These are phyloP conservation scores for Montipora capricornis DNA, from an alignment of 64 coral and sea anemone species.

Conservation along the genomic window DNA sequence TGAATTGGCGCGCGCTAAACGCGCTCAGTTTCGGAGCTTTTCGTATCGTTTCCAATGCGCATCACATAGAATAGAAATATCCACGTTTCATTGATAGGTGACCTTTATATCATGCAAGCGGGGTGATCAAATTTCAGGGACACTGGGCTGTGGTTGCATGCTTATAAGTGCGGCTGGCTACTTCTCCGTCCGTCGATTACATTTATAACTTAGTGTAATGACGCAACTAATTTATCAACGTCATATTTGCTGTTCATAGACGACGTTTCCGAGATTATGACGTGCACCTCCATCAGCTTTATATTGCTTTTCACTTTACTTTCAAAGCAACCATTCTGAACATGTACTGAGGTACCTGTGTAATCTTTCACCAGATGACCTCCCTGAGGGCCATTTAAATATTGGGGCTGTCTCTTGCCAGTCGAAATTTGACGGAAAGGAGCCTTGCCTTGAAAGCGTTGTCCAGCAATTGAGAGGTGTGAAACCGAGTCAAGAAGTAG, in stretches of 20 bases:
- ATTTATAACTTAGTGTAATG: neutral
- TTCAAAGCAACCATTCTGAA: neutral
- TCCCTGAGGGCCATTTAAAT: neutral
- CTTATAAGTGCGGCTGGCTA: no score
- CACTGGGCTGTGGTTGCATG: no score
- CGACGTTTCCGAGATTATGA: neutral
- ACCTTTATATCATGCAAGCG: no score
- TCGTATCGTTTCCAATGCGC: no score
- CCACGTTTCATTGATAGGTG: no score
- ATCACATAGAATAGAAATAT: no score
- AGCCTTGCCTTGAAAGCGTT: neutral
- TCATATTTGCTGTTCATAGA: neutral
- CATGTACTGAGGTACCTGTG: neutral
- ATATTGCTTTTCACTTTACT: neutral
- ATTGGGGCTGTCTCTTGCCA: neutral
- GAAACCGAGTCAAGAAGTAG: neutral
- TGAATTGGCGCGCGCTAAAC: no score
- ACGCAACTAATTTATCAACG: neutral
- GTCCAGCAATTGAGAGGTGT: neutral
- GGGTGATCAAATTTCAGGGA: no score
- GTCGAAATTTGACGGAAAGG: neutral
- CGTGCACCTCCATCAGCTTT: neutral
- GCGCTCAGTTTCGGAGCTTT: no score
- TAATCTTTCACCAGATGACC: neutral
- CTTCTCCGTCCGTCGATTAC: no score